Percentiles rank a stretch among this genome's conserved stretches.
Conservation (phyloP, 2,888 invertebrate species). For the Linyphia triangularis region DNA sequence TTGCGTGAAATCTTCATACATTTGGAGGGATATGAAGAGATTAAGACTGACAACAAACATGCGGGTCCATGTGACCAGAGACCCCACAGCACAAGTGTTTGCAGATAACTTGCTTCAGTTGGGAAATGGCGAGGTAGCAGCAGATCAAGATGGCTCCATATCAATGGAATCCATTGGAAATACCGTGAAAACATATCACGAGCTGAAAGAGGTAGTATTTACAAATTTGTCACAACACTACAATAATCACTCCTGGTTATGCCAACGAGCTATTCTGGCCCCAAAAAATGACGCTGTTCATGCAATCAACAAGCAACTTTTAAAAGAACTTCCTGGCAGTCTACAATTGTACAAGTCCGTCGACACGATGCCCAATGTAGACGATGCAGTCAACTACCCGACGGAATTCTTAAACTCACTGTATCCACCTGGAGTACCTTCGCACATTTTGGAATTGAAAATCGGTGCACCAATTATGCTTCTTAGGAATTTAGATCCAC, state of each 20-base stretch:
- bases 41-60: not conserved
- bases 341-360: not conserved
- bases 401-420: not conserved
- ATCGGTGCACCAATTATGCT: not conserved
- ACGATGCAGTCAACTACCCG: not conserved
- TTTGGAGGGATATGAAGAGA: constrained; percentile 75
- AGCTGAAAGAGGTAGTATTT: not conserved
- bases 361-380: not conserved
- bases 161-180: not conserved
- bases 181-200: not conserved
- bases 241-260: not conserved
- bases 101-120: not conserved
- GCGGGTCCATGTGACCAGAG: not conserved
- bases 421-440: not conserved
- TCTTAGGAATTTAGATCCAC: not conserved
- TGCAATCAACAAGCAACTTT: not conserved
- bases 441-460: not conserved
- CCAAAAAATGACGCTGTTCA: not conserved
- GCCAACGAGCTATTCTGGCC: not conserved
- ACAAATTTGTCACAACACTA: not conserved
- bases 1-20: constrained; percentile 76
- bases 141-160: not conserved
- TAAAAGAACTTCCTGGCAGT: not conserved
- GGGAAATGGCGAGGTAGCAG: not conserved
- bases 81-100: not conserved